Conservation (phyloP, 2,888 invertebrate species). For the Eristalinus sepulchralis region DNA sequence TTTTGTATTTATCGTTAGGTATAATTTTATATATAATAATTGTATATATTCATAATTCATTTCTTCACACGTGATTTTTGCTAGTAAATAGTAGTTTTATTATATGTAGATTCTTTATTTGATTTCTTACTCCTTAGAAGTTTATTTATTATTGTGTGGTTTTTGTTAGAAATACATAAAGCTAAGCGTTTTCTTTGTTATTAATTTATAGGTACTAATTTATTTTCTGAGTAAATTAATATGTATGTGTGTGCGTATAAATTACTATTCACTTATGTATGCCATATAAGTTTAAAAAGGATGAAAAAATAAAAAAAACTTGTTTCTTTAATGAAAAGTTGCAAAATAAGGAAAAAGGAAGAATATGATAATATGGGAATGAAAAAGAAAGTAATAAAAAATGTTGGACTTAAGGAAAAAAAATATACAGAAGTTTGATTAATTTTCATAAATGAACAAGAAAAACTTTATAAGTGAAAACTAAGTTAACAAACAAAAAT, state of each 20-base stretch:
- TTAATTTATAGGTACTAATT: conserved; percentile 44
- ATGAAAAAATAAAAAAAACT: not conserved
- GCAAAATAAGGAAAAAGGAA: no score
- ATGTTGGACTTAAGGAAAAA: no score
- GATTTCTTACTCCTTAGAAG: not conserved
- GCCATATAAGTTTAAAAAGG: not conserved
- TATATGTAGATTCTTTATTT: not conserved
- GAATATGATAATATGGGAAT: no score
- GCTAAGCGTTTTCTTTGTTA: conserved; percentile 59
- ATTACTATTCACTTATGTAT: conserved; percentile 18
- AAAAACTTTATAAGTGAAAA: no score
- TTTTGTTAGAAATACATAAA: conserved; percentile 51
- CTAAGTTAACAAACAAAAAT: no score
- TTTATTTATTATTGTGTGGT: conserved; percentile 10
- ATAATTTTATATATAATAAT: conserved; percentile 10
- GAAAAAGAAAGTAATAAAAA: no score
- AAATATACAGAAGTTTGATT: no score
- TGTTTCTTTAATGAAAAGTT: no score
- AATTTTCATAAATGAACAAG: no score
- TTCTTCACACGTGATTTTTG: not conserved
- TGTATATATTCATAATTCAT: not conserved
- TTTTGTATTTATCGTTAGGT: conserved; percentile 7
- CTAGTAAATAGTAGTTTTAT: not conserved
- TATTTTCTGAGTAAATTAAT: conserved; percentile 33
- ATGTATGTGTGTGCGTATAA: conserved; percentile 59